A percentile compares a stretch with the other conserved stretches of the same genome.
Conservation (phyloP, 2,888 invertebrate genomes). For the Lordiphosa andalusiaca region DNA sequence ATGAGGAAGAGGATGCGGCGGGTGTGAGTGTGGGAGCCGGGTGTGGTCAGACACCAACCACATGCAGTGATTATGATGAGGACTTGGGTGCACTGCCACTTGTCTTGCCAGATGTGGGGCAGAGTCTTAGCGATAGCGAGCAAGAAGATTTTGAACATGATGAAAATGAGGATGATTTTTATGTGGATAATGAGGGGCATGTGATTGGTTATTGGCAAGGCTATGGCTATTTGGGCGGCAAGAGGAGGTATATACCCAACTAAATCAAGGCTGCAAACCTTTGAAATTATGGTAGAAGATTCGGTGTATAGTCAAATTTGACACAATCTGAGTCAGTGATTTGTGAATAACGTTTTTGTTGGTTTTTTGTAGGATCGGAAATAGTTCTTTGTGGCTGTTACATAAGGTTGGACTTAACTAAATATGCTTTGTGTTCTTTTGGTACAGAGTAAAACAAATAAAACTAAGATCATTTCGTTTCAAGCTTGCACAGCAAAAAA, state of each 20-base stretch:
- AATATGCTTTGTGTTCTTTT: too few relatives aligned
- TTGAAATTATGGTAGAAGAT: too few relatives aligned
- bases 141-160: slow-evolving; percentile 18
- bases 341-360: too few relatives aligned
- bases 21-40: slow-evolving; percentile 27
- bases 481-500: too few relatives aligned
- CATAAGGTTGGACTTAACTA: too few relatives aligned
- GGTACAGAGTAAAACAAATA: too few relatives aligned
- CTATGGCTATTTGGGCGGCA: slow-evolving; percentile 71
- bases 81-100: slow-evolving; percentile 44
- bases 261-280: too few relatives aligned
- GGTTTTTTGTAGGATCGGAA: too few relatives aligned
- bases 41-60: slow-evolving; percentile 53
- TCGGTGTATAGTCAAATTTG: too few relatives aligned
- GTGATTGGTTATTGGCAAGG: slow-evolving; percentile 70
- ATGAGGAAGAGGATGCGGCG: slow-evolving; percentile 37
- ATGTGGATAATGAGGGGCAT: slow-evolving; percentile 47
- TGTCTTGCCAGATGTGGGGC: slow-evolving; percentile 54
- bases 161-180: slow-evolving; percentile 26
- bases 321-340: too few relatives aligned
- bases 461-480: too few relatives aligned
- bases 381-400: too few relatives aligned
- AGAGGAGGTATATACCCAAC: slow-evolving; percentile 51
- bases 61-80: slow-evolving; percentile 61
- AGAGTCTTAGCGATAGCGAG: slow-evolving; percentile 34